Percentiles rank a stretch among this genome's conserved stretches.
Conservation (phyloP, 1,140 invertebrate genomes). For the Drosophila sp. region DNA sequence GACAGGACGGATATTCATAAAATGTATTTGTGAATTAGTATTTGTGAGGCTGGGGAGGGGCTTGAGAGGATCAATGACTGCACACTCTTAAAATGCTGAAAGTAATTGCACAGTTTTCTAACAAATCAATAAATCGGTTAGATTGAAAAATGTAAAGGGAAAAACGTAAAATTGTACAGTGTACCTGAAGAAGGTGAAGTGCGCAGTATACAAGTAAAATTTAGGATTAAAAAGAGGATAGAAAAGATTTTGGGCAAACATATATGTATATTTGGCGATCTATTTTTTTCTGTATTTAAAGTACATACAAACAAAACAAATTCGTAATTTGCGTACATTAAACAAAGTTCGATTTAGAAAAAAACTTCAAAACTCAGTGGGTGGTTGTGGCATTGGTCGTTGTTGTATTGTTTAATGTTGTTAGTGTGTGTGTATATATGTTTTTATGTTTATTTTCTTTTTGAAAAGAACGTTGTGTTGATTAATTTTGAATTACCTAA, state of each 20-base stretch:
- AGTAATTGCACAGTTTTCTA: conserved; percentile 31
- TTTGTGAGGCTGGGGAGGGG: conserved; percentile 14
- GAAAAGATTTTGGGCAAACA: conserved; percentile 27
- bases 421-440: conserved; percentile 40
- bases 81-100: conserved; percentile 42
- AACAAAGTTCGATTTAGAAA: conserved; percentile 58
- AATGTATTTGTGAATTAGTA: conserved; percentile 23
- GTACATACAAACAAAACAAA: conserved; percentile 52
- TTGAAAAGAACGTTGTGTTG: conserved; percentile 42
- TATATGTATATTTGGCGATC: neutral
- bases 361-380: conserved; percentile 63
- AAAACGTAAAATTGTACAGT: conserved; percentile 50
- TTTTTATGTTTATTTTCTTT: conserved; percentile 31
- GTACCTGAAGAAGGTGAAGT: conserved; percentile 52
- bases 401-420: conserved; percentile 30
- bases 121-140: conserved; percentile 30
- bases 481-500: conserved; percentile 87
- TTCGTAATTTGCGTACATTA: conserved; percentile 59
- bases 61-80: conserved; percentile 29
- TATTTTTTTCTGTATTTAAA: conserved; percentile 47
- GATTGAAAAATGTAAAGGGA: conserved; percentile 23
- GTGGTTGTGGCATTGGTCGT: conserved; percentile 31
- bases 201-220: conserved; percentile 30
- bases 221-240: conserved; percentile 13
- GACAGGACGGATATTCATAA: conserved; percentile 52